Evolutionary conservation across 1,140 invertebrate genomes (phyloP).

Genomic region (Drosophila murphyi): DNA sequence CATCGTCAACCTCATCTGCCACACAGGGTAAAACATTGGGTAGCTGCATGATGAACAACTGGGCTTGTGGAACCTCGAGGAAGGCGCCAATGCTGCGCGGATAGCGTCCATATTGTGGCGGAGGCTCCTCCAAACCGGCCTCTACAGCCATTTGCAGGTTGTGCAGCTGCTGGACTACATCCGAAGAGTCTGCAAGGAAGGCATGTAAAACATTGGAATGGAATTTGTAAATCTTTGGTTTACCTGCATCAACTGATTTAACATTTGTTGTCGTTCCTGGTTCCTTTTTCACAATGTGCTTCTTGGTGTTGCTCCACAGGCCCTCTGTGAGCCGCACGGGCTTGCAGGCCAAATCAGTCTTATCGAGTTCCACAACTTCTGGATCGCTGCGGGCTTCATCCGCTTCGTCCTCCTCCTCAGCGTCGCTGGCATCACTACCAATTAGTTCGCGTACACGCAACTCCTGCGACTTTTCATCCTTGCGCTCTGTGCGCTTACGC

Average conservation of each 20-base stretch:
- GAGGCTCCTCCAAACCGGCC: conserved; percentile 51
- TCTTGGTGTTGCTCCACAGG: conserved; percentile 64
- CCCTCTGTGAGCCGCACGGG: conserved; percentile 72
- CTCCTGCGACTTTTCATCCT: conserved; percentile 58
- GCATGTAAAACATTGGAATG: neutral
- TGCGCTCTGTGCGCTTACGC: conserved; percentile 63
- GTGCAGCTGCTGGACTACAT: conserved; percentile 62
- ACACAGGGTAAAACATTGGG: conserved; percentile 85
- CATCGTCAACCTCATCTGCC: conserved; percentile 57
- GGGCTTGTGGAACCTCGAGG: conserved; percentile 55
- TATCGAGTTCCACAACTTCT: conserved; percentile 55
- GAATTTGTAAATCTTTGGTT: neutral
- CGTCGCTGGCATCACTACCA: conserved; percentile 57
- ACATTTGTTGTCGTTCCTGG: neutral
- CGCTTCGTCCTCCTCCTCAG: neutral
- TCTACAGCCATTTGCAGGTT: conserved; percentile 46
- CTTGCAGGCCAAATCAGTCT: conserved; percentile 73
- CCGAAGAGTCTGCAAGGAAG: conserved; percentile 40
- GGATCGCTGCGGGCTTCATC: conserved; percentile 57
- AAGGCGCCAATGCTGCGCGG: conserved; percentile 65
- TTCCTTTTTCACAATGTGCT: conserved; percentile 51
- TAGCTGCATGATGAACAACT: conserved; percentile 76
- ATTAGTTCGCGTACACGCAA: conserved; percentile 48
- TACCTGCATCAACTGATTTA: conserved; percentile 32
- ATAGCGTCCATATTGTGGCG: conserved; percentile 66